Evolutionary conservation across 2,797 vertebrate species (phyloP).

Genomic region (Artibeus lituratus): DNA sequence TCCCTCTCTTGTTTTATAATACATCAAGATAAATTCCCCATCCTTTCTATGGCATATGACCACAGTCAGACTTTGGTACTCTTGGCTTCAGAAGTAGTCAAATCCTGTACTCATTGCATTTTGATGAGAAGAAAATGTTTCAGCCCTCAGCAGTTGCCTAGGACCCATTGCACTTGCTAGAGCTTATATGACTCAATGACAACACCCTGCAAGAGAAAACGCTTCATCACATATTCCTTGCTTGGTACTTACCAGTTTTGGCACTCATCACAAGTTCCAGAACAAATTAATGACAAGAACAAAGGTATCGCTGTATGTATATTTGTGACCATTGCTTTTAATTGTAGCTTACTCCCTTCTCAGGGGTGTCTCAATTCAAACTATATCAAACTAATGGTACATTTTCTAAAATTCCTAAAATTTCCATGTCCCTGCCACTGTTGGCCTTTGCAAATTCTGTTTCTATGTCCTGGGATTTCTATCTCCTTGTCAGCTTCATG

Average conservation of each 20-base stretch:
- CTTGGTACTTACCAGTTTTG: background rate
- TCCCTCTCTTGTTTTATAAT: background rate
- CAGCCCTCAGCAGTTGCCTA: background rate
- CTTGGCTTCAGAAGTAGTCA: background rate
- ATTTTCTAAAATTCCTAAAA: background rate
- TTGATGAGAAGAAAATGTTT: background rate
- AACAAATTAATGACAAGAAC: background rate
- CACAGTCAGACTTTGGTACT: background rate
- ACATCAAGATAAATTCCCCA: background rate
- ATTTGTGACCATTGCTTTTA: background rate
- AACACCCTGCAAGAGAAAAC: background rate
- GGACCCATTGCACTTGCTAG: background rate
- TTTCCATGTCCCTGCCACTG: accelerated
- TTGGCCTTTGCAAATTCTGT: background rate
- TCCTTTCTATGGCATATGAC: background rate
- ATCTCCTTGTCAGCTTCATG: no score
- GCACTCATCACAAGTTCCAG: background rate
- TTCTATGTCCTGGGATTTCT: background rate
- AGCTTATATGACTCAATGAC: background rate
- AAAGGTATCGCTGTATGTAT: background rate
- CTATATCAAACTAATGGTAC: background rate
- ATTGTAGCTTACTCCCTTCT: background rate
- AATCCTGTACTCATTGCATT: background rate
- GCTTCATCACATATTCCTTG: background rate
- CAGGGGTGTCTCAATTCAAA: background rate